A percentile compares a stretch with the other conserved stretches of the same genome.
phyloP scores from a whole-genome alignment of 2,113 vertebrate genomes.

The Otocyon megalotis region DNA sequence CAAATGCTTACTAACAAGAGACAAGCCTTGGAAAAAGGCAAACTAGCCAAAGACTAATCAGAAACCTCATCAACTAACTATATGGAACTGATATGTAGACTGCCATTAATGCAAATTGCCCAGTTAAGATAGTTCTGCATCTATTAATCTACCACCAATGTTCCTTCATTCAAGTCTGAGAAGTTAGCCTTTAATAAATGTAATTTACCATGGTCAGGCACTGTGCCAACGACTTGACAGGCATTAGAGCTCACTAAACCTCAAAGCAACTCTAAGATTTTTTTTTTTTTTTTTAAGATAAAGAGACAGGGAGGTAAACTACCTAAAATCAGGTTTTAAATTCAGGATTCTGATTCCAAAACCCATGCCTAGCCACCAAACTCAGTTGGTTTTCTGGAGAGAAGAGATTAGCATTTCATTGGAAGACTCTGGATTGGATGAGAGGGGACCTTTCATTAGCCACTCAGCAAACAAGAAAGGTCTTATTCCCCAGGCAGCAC shows the following conservation, averaged over 20 bases:
- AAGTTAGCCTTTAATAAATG: constrained; percentile 50
- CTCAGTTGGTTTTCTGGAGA: not conserved
- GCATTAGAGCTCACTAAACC: constrained; percentile 25
- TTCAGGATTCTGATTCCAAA: constrained; percentile 34
- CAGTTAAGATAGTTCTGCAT: not conserved
- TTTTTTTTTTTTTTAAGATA: constrained; percentile 21
- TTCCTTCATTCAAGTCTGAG: not conserved
- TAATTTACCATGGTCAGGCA: not conserved
- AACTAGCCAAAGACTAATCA: not conserved
- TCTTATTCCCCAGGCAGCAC: not conserved
- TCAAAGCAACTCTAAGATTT: not conserved
- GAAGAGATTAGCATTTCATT: not conserved
- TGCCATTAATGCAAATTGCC: constrained; percentile 16
- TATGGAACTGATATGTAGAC: not conserved
- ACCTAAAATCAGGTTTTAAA: constrained; percentile 2
- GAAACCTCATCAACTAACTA: constrained; percentile 53
- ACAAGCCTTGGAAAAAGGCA: not conserved
- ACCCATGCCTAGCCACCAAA: not conserved
- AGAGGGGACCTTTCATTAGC: not conserved
- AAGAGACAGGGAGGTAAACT: constrained; percentile 24
- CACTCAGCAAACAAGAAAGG: constrained; percentile 17
- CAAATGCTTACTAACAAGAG: constrained; percentile 12
- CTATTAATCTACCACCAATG: constrained; percentile 31
- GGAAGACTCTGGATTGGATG: not conserved
- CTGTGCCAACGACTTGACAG: constrained; percentile 20